Base-by-base conservation (phyloP, 2,113 vertebrate genomes). In the Diphyllodes magnificus region DNA sequence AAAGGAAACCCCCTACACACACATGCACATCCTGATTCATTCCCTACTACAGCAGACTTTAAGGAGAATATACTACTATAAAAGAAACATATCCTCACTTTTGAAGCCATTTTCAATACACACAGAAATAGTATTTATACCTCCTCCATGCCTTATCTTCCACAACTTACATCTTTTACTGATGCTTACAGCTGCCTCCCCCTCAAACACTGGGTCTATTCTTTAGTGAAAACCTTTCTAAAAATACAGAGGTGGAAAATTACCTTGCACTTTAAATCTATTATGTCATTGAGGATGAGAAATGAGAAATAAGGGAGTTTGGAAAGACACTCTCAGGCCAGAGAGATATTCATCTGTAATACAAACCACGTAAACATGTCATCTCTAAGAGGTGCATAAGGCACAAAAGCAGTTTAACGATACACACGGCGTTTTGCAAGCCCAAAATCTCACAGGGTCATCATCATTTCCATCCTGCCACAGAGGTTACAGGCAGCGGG, bases 171-270 rank as follows among this genome's bases (percentile, higher is more conserved):
- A 56, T 69, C 35, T 83, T 92, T 50, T 45, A 56, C 70, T 72
- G 30, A 65, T 47, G 23, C 66, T 94, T 64, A 54, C 60, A 92
- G 30, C 56, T 40, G 39, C 44, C 77, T 77, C 72, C 45, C 22
- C 24, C 68, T 60, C 86, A 86, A 79, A 84, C 65, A 76, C 53
- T 31, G 42, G 24, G 11, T 42, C 50, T 86, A 40, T 66, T 75
- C 56, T 75, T 78, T 5, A 21, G 20, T 5, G 35, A 87, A 79
- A 95, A 9, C 6, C 57, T 37, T 71, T 19, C 57, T 72, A 40
- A 82, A 92, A 84, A 79, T 22, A 60, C 31, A 89, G 44, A 78
- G 60, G 49, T 70, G 18, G 86, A 82, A 95, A 89, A 82, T 61
- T 20, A 93, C 37, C 70, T 84, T 50, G 10, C 45, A 59, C 49